Evolutionary conservation across 2,797 vertebrate genomes (phyloP).

Genomic region (Chelmon rostratus): DNA sequence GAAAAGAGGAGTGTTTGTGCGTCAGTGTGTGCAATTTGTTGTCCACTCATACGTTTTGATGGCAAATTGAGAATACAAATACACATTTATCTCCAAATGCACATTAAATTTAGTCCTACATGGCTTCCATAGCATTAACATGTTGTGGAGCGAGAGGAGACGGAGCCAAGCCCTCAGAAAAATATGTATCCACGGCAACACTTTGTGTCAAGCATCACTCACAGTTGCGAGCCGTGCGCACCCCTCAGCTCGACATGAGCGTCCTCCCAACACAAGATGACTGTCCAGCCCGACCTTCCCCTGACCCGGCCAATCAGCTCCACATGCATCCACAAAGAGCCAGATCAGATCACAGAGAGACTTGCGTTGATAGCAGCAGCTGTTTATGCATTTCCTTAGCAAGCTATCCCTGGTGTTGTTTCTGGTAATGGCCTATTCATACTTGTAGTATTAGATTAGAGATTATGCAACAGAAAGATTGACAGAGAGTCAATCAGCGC

Average conservation of each 20-base stretch:
- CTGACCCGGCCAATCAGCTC: conserved; percentile 1
- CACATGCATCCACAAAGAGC: not conserved
- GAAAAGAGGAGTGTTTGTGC: not conserved
- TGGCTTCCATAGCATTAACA: conserved; percentile 30
- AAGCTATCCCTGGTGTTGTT: not conserved
- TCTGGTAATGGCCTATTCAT: not conserved
- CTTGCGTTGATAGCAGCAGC: not conserved
- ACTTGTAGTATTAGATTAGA: not conserved
- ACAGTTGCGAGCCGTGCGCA: conserved; percentile 41
- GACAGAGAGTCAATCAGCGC: not conserved
- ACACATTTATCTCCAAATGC: conserved; percentile 6
- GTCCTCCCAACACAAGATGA: not conserved
- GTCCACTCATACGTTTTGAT: not conserved
- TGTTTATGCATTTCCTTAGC: not conserved
- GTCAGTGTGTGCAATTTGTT: not conserved
- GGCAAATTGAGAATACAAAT: not conserved
- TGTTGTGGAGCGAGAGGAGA: conserved; percentile 24
- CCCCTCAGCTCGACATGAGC: conserved; percentile 32
- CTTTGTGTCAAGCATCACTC: conserved; percentile 58
- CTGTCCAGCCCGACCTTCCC: not conserved
- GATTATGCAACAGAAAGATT: not conserved
- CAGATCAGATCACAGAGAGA: conserved; percentile 2
- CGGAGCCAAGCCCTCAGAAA: conserved; percentile 27
- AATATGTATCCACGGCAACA: conserved; percentile 69
- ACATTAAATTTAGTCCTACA: not conserved